Percentiles rank a stretch among this genome's conserved stretches.
Conservation (phyloP, 2,888 invertebrate species). For the Eretmocerus hayati region DNA sequence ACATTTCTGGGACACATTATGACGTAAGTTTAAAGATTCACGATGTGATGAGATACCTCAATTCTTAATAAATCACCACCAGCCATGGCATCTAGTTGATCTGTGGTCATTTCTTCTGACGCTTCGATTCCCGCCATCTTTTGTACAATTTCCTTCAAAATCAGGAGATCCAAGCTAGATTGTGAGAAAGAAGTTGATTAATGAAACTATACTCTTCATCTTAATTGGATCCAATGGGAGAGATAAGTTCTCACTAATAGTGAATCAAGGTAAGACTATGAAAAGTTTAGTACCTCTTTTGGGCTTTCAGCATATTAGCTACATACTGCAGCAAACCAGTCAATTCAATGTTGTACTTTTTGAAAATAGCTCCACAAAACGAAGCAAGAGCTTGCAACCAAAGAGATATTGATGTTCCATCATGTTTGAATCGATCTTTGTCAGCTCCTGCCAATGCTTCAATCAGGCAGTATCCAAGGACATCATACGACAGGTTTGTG, state of each 20-base stretch:
- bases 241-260: conserved; percentile 10
- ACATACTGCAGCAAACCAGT: conserved; percentile 94
- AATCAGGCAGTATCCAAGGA: conserved; percentile 90
- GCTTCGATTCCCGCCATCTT: conserved; percentile 99
- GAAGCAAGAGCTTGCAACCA: conserved; percentile 93
- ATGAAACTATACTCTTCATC: neutral
- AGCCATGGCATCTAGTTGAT: conserved; percentile 93
- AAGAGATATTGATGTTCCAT: conserved; percentile 84
- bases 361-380: conserved; percentile 93
- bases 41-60: conserved; percentile 72
- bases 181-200: neutral
- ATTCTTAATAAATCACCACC: conserved; percentile 92
- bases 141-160: conserved; percentile 94
- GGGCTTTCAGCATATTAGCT: conserved; percentile 91
- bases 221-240: too few relatives aligned
- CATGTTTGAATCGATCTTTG: conserved; percentile 72
- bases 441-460: conserved; percentile 81
- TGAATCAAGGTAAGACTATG: neutral
- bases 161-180: conserved; percentile 84
- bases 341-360: conserved; percentile 94
- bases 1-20: neutral
- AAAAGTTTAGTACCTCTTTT: conserved; percentile 66
- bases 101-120: conserved; percentile 90
- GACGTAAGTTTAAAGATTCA: too few relatives aligned
- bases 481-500: conserved; percentile 91